Conservation (phyloP, 2,888 invertebrate genomes). For the Pteria penguin region DNA sequence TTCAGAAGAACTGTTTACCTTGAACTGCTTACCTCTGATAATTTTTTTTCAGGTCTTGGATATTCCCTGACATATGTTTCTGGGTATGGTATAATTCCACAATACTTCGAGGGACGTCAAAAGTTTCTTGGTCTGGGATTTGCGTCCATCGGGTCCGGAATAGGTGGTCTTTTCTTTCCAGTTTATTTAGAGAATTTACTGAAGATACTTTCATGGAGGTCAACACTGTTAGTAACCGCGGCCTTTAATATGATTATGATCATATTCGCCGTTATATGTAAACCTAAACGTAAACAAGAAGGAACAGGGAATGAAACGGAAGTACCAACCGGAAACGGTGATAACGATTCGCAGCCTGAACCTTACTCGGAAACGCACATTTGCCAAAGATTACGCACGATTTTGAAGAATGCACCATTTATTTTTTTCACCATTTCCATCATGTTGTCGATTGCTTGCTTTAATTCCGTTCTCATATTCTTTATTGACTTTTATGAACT, state of each 20-base stretch:
- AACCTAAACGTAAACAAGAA: too few relatives aligned
- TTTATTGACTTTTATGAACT: constrained; percentile 22
- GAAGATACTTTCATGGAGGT: not conserved
- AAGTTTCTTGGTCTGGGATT: not conserved
- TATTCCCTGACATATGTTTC: not conserved
- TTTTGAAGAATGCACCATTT: constrained; percentile 22
- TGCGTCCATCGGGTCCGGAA: not conserved
- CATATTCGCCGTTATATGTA: not conserved
- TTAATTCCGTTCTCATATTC: constrained; percentile 29
- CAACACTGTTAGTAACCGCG: not conserved
- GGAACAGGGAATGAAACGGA: too few relatives aligned
- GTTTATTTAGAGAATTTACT: not conserved
- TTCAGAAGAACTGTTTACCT: too few relatives aligned
- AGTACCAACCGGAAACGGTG: too few relatives aligned
- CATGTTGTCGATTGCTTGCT: not conserved
- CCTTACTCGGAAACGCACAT: too few relatives aligned
- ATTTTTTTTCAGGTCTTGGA: not conserved
- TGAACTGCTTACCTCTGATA: too few relatives aligned
- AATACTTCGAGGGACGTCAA: not conserved
- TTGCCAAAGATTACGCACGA: not conserved
- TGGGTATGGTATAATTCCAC: not conserved
- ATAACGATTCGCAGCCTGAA: too few relatives aligned
- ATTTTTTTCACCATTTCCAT: constrained; percentile 10
- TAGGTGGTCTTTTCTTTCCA: not conserved
- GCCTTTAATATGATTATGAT: not conserved